Base-by-base conservation (phyloP, 2,888 invertebrate species). In the Caenorhabditis becei region DNA sequence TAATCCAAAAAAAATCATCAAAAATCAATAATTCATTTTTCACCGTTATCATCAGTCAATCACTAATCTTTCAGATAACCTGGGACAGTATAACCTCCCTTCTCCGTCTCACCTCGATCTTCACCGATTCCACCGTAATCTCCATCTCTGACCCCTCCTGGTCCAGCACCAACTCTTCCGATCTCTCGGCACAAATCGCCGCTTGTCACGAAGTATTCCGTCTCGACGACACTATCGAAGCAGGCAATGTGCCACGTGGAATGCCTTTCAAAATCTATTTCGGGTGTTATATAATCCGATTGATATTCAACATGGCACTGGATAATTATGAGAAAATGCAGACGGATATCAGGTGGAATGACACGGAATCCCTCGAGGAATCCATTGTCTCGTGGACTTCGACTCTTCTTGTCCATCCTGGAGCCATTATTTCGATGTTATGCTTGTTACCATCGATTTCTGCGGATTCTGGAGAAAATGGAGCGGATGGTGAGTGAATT, bases 11-110 rank as follows among this genome's bases (percentile, higher is more conserved):
- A n/a, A n/a, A n/a, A n/a, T n/a, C n/a, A n/a, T n/a, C n/a, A n/a
- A n/a, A n/a, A n/a, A n/a, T n/a, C n/a, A n/a, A n/a, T n/a, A n/a
- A n/a, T n/a, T n/a, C n/a, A n/a, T n/a, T n/a, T n/a, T n/a, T n/a
- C n/a, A n/a, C n/a, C n/a, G n/a, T n/a, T n/a, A n/a, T n/a, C n/a
- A 35, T 8, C 5, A 35, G 35, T 35, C 20, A 37, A 58, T n/a
- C n/a, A n/a, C n/a, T n/a, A n/a, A n/a, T 3, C 18, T 58, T 65
- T 10, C 65, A 95, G 95, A 96, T 98, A 83, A 96, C 97, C 89
- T 95, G 95, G 92, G 95, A 96, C 51, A 97, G 96, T 86, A 93
- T 99, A 24, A 96, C 96, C 90, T 96, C 97, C 91, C 96, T 97
- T 0, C 93, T 99, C 61, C 94, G 97, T 20, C 93, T 96, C 51